Conservation (phyloP, 2,888 invertebrate genomes). For the Drosophila paranaensis region DNA sequence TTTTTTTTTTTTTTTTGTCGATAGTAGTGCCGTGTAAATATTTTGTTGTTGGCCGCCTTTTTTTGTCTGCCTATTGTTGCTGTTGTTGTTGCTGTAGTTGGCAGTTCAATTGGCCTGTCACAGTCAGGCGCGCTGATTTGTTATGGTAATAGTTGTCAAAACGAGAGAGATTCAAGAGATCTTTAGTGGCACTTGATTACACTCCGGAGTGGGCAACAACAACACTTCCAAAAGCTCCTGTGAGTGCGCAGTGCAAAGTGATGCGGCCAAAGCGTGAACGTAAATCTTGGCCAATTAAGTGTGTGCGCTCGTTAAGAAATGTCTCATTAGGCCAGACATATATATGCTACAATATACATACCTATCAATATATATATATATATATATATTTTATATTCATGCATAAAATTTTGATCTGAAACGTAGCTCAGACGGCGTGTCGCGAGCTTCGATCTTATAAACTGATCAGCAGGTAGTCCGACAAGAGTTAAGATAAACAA, state of each 20-base stretch:
- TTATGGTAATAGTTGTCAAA: conserved; percentile 77
- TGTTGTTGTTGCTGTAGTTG: conserved; percentile 29
- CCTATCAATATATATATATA: not conserved
- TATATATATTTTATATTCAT: not conserved
- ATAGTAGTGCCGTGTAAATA: conserved; percentile 67
- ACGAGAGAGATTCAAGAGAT: conserved; percentile 70
- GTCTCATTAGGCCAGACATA: conserved; percentile 45
- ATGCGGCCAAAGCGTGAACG: conserved; percentile 46
- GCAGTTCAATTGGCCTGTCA: conserved; percentile 75
- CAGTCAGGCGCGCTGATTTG: conserved; percentile 73
- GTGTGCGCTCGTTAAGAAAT: conserved; percentile 58
- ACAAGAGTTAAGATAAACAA: conserved; percentile 8
- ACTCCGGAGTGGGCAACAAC: conserved; percentile 49
- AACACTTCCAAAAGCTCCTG: conserved; percentile 19
- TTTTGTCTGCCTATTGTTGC: conserved; percentile 23
- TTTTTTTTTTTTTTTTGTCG: conserved; percentile 3
- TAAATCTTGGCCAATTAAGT: conserved; percentile 73
- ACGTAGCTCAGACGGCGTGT: conserved; percentile 63
- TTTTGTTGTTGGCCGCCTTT: conserved; percentile 44
- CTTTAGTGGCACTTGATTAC: conserved; percentile 75
- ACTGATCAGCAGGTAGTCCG: conserved; percentile 36
- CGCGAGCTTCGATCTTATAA: conserved; percentile 49
- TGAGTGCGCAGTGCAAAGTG: conserved; percentile 35
- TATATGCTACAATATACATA: conserved; percentile 3
- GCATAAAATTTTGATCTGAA: conserved; percentile 16